Conservation (phyloP, 2,113 vertebrate species). For the Elephas maximus region DNA sequence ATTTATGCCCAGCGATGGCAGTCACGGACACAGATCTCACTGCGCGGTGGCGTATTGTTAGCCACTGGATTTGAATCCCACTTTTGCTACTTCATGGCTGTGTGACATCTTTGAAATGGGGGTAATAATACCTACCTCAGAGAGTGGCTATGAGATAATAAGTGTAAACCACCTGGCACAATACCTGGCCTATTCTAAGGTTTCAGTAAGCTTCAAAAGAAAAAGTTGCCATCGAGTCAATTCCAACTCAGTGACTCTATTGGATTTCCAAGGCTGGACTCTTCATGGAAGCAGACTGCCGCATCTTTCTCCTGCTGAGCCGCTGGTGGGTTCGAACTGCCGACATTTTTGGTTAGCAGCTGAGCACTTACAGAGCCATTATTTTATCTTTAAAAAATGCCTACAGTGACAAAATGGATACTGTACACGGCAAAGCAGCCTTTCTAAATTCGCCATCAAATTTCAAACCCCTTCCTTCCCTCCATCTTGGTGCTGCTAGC, state of each 20-base stretch:
- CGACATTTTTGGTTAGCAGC: not conserved
- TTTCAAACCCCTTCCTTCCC: not conserved
- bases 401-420: not conserved
- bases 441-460: not conserved
- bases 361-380: not conserved
- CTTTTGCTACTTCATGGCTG: not conserved
- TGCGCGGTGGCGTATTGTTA: no score
- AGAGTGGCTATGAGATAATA: not conserved
- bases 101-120: not conserved
- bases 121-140: not conserved
- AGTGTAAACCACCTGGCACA: not conserved
- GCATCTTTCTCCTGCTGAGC: not conserved
- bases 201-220: not conserved
- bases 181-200: not conserved
- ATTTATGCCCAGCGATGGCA: not conserved
- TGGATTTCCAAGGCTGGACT: not conserved
- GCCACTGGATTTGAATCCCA: not conserved
- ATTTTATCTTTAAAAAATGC: not conserved
- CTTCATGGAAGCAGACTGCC: not conserved
- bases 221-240: no score
- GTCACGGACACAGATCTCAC: not conserved
- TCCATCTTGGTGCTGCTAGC: not conserved
- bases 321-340: not conserved
- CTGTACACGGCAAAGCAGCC: not conserved
- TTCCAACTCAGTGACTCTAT: not conserved